These are phyloP conservation scores for Trichogramma evanescens DNA, from an alignment of 2,888 invertebrate species.

Conservation along the genomic window DNA sequence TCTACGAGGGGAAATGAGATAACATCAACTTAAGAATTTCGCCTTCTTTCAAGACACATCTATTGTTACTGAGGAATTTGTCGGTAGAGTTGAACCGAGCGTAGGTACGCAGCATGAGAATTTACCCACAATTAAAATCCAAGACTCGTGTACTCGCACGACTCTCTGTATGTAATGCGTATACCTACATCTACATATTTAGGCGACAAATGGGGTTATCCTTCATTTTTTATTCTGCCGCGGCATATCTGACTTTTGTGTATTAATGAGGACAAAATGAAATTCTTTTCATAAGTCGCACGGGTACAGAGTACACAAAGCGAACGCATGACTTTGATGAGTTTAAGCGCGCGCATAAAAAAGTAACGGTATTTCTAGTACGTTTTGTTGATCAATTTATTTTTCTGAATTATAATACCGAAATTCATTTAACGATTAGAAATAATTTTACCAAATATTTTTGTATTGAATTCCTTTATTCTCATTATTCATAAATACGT, in stretches of 20 bases:
- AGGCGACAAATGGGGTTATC: slow-evolving; percentile 40
- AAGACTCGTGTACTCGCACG: slow-evolving; percentile 28
- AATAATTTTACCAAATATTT: background rate
- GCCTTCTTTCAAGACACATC: slow-evolving; percentile 36
- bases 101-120: slow-evolving; percentile 37
- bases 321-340: background rate
- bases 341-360: background rate
- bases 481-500: slow-evolving; percentile 20
- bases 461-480: slow-evolving; percentile 19
- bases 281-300: no score
- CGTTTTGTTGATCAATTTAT: background rate
- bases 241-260: background rate
- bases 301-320: no score
- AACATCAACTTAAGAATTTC: slow-evolving; percentile 33
- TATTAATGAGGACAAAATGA: no score
- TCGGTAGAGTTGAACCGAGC: slow-evolving; percentile 25
- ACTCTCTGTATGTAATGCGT: background rate
- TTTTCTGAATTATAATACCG: background rate
- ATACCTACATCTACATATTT: slow-evolving; percentile 1
- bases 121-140: slow-evolving; percentile 47
- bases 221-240: slow-evolving; percentile 30
- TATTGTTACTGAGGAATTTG: slow-evolving; percentile 37
- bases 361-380: background rate
- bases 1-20: slow-evolving; percentile 36
- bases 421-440: background rate